phyloP scores from a whole-genome alignment of 2,113 vertebrate species.

The Centropus unirufus region DNA sequence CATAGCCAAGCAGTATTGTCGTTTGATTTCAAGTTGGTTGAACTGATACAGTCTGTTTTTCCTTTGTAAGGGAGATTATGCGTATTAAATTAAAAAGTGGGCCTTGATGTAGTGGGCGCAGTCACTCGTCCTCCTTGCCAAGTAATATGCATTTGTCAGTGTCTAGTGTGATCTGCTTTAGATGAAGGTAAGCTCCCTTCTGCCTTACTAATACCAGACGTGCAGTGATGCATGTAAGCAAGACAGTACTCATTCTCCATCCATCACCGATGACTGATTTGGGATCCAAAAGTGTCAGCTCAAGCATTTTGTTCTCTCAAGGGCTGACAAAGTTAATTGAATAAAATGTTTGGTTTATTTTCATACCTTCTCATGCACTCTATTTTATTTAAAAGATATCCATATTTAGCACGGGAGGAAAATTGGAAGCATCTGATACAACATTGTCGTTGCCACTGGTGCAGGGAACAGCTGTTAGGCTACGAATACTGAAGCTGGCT shows the following conservation, averaged over 20 bases:
- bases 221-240: neutral
- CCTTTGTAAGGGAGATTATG: neutral
- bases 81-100: neutral
- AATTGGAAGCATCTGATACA: neutral
- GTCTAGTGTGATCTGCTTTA: neutral
- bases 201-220: neutral
- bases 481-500: neutral
- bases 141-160: neutral
- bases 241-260: neutral
- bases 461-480: neutral
- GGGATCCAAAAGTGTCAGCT: neutral
- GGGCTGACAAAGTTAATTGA: neutral
- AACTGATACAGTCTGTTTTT: neutral
- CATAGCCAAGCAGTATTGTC: neutral
- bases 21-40: neutral
- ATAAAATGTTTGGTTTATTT: neutral
- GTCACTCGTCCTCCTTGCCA: neutral
- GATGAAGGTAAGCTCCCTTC: neutral
- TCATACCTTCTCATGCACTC: neutral
- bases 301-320: neutral
- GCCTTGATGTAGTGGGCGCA: neutral
- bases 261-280: neutral
- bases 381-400: neutral
- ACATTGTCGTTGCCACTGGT: rapidly evolving
- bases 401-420: neutral